A percentile compares a stretch with the other conserved stretches of the same genome.
Conservation (phyloP, 2,797 vertebrate genomes). For the Poeciliopsis infans region DNA sequence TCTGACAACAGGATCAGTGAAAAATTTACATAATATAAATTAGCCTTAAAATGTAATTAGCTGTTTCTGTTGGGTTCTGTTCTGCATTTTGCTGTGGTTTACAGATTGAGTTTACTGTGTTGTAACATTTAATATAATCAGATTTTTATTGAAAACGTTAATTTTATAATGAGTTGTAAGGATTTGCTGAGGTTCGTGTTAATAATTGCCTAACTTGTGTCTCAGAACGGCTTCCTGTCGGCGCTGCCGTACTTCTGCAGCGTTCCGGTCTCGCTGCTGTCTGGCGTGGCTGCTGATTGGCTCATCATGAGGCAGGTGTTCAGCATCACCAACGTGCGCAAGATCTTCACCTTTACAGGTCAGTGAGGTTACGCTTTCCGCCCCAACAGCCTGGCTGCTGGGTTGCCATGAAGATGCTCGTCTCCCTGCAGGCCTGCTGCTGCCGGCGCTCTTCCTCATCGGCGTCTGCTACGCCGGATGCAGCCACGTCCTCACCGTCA, state of each 20-base stretch:
- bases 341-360: slow-evolving; percentile 85
- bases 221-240: slow-evolving; percentile 86
- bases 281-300: slow-evolving; percentile 81
- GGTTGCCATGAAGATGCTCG: background rate
- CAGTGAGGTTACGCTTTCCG: background rate
- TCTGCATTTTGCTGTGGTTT: background rate
- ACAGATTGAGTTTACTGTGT: background rate
- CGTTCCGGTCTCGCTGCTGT: slow-evolving; percentile 66
- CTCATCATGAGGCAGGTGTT: slow-evolving; percentile 81
- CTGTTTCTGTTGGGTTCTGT: no score
- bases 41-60: no score
- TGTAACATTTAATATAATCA: background rate
- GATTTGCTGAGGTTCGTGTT: background rate
- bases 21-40: no score
- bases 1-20: no score
- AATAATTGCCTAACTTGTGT: background rate
- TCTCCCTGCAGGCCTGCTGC: slow-evolving; percentile 74
- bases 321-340: slow-evolving; percentile 82
- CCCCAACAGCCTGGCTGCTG: background rate
- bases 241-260: slow-evolving; percentile 85
- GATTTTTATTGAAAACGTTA: background rate
- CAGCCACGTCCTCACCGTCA: slow-evolving; percentile 69
- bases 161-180: background rate
- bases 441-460: slow-evolving; percentile 72
- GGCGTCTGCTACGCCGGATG: slow-evolving; percentile 77